Base-by-base conservation (phyloP, 2,113 vertebrate species). In the Oxyruncus cristatus region DNA sequence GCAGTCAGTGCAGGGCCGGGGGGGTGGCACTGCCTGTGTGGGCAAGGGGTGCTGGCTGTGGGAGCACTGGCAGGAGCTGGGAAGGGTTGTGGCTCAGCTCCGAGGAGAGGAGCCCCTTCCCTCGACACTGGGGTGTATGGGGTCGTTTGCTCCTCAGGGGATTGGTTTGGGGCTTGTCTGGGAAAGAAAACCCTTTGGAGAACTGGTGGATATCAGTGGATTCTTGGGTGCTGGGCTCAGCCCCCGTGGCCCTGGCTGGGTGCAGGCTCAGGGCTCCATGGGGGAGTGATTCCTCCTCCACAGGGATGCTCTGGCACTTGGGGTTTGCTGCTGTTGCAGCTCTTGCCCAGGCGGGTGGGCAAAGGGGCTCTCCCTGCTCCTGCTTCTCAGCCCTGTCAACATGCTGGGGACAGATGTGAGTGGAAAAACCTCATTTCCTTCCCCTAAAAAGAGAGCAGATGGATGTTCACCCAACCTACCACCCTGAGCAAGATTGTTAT, bases 121-220 rank as follows among this genome's bases (percentile, higher is more conserved):
- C 20, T 1, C 4, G 11, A 6, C 12, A 0, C 41, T 9, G 53
- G 1, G 2, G 42, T 0, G 0, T 7, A 4, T 2, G 49, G 52
- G 62, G 4, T 24, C 18, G 0, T 12, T 12, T 1, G 0, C 26
- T 80, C 30, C 66, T 35, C 72, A 5, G 19, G 32, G 28, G 3
- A 26, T 35, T 47, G 12, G 12, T 19, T 22, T 24, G 79, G 63
- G 35, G 26, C 19, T 68, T 21, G 30, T n/a, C 50, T 80, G 80
- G 62, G 35, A 72, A 39, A 76, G 26, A 59, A 44, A 41, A 15
- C 24, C 44, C 35, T 62, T 55, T 23, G 61, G 66, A 67, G 59
- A 49, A 22, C 15, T 50, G 67, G 28, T 27, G 53, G 47, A 0
- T 30, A 2, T 8, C 47, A 0, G 0, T 14, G n/a, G 56, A 1